phyloP scores from a whole-genome alignment of 1,140 invertebrate species.

The Aphelenchoides besseyi region DNA sequence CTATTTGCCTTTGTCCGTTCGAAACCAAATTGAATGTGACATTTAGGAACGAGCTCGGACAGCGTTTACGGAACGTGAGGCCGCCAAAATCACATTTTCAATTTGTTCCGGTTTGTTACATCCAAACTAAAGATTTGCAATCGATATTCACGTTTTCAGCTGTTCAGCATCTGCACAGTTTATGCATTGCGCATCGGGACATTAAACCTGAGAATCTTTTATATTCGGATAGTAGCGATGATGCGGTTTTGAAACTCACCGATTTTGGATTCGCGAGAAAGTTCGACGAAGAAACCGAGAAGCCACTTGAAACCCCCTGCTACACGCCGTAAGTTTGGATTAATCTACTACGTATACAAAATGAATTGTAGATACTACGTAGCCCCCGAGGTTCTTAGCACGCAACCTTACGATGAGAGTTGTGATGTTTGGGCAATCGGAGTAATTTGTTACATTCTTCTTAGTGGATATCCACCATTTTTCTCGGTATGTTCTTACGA shows the following conservation, averaged over 20 bases:
- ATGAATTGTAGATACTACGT: slow-evolving; percentile 73
- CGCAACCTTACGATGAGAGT: slow-evolving; percentile 95
- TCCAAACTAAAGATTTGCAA: slow-evolving; percentile 80
- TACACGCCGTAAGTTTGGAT: slow-evolving; percentile 76
- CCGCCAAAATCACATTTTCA: slow-evolving; percentile 86
- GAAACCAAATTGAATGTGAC: too few species aligned
- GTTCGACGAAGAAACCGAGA: slow-evolving; percentile 66
- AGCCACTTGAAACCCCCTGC: slow-evolving; percentile 87
- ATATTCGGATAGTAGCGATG: slow-evolving; percentile 63
- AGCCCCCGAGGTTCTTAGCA: slow-evolving; percentile 72
- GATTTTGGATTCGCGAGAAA: slow-evolving; percentile 67
- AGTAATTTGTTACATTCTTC: slow-evolving; percentile 71
- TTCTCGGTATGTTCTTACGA: too few species aligned
- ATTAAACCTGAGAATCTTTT: slow-evolving; percentile 67
- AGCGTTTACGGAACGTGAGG: slow-evolving; percentile 68
- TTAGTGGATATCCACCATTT: slow-evolving; percentile 96
- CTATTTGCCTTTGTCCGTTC: slow-evolving; percentile 6
- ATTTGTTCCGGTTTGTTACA: slow-evolving; percentile 92
- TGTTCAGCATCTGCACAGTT: slow-evolving; percentile 80
- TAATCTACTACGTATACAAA: not conserved
- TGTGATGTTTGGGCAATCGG: slow-evolving; percentile 98
- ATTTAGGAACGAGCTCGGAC: slow-evolving; percentile 34
- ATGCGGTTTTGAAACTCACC: slow-evolving; percentile 78
- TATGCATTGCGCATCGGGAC: slow-evolving; percentile 71
- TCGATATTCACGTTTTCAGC: slow-evolving; percentile 72